Evolutionary conservation across 2,113 vertebrate genomes (phyloP), one percentile per base, ranked within the genome.

Genomic region (Cottus gobio): DNA sequence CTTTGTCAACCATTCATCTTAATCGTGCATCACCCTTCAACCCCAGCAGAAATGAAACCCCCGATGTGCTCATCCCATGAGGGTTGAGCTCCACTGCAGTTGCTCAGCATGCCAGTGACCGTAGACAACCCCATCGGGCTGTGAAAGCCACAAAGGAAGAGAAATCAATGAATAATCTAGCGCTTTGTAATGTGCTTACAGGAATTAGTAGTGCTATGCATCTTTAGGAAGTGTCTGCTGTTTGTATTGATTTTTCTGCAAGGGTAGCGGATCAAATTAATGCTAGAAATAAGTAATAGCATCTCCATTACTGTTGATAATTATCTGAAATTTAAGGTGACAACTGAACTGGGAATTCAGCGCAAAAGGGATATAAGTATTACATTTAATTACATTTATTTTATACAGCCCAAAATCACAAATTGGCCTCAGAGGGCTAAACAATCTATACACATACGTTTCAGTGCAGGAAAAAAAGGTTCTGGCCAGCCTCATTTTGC

Each of bases 401-500:
- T 42, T 42, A 42, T 42, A 13, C 39, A 42, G 11, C 39, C 39
- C 2, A 12, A 13, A 34, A 42, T 42, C 39, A 42, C 11, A 42
- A 42, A 42, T 42, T 13, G 12, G 42, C 42, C 42, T 44, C 13
- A 44, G 42, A 44, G 42, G 42, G 42, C 42, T 44, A 15, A 15
- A 15, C 42, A 44, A 44, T 44, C 12, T 44, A 13, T 44, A 15
- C 42, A 44, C 42, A 44, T 13, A 44, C 12, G 4, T 8, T 9
- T 11, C 11, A 39, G 37, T 39, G 10, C 42, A 44, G 42, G 42
- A 44, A 44, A 44, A 44, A 11, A n/a, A n/a, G n/a, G 5, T 34
- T 12, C 12, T 15, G 13, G 42, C 15, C 12, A 44, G 42, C 64
- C 75, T 75, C 16, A 30, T 85, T 78, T 64, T 31, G 8, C 64